Percentiles rank a stretch among this genome's conserved stretches.
These are phyloP conservation scores for Leptinotarsa haldemani DNA, from an alignment of 2,888 invertebrate genomes.

Conservation along the genomic window DNA sequence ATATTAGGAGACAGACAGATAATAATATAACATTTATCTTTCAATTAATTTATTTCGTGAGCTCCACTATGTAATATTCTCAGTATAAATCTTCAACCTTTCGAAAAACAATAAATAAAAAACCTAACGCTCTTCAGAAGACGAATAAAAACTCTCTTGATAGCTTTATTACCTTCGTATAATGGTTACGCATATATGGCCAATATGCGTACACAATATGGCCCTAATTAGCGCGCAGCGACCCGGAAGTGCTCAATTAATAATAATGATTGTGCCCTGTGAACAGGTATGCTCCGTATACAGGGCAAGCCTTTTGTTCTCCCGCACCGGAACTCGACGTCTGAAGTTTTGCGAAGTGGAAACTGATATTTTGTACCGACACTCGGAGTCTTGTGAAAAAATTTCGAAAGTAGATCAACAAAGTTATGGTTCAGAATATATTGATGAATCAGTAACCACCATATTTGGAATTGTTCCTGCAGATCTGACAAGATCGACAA, in stretches of 20 bases:
- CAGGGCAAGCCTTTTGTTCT: slow-evolving; percentile 21
- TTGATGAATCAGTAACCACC: too few relatives aligned
- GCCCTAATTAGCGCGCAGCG: slow-evolving; percentile 38
- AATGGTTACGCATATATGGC: slow-evolving; percentile 38
- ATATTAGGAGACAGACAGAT: too few relatives aligned
- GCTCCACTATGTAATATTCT: not conserved
- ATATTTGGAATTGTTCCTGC: too few relatives aligned
- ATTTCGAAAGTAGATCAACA: not conserved
- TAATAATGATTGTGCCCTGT: slow-evolving; percentile 36
- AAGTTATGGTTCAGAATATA: too few relatives aligned
- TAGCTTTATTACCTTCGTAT: slow-evolving; percentile 41
- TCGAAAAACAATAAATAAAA: slow-evolving; percentile 36
- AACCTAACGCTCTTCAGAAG: slow-evolving; percentile 27
- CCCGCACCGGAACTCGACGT: slow-evolving; percentile 7
- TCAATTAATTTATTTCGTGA: not conserved
- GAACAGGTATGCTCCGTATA: slow-evolving; percentile 27
- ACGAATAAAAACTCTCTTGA: slow-evolving; percentile 31
- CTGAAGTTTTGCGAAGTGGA: slow-evolving; percentile 7
- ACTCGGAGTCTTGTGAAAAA: not conserved
- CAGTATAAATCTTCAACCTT: slow-evolving; percentile 1
- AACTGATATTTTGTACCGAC: slow-evolving; percentile 5
- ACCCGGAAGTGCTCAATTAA: slow-evolving; percentile 43
- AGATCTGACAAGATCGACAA: too few relatives aligned
- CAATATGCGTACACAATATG: slow-evolving; percentile 41
- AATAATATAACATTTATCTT: too few relatives aligned